Evolutionary conservation across 2,797 vertebrate species (phyloP).

Genomic region (Cyclura pinguis): DNA sequence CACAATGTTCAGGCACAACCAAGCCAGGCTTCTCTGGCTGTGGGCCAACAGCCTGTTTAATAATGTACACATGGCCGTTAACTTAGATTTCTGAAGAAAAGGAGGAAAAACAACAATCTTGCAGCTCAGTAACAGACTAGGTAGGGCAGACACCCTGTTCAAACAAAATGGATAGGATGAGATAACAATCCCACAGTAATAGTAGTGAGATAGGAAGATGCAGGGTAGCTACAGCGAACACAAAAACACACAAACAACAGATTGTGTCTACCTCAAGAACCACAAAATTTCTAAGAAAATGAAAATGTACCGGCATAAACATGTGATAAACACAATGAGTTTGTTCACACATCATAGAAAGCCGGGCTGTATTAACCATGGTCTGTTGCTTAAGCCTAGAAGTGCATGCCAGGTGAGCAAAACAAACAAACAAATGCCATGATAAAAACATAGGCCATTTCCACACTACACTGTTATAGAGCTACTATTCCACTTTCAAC

Average conservation of each 20-base stretch:
- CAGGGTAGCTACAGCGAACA: background rate
- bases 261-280: background rate
- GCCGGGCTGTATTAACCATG: background rate
- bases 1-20: conserved; percentile 62
- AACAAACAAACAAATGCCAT: background rate
- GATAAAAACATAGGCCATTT: too few relatives aligned
- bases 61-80: conserved; percentile 76
- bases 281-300: background rate
- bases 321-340: background rate
- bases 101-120: conserved; percentile 58
- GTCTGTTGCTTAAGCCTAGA: background rate
- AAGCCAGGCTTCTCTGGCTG: conserved; percentile 62
- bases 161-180: background rate
- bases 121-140: conserved; percentile 8
- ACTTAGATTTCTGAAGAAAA: conserved; percentile 58
- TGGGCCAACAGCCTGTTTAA: conserved; percentile 75
- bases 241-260: background rate
- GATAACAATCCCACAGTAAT: background rate
- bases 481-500: too few relatives aligned
- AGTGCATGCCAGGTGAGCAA: background rate
- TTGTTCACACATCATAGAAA: background rate
- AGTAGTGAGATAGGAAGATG: background rate
- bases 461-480: too few relatives aligned
- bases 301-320: background rate
- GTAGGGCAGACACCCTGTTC: background rate